Conservation (phyloP, 2,113 vertebrate genomes). For the Calonectris borealis region DNA sequence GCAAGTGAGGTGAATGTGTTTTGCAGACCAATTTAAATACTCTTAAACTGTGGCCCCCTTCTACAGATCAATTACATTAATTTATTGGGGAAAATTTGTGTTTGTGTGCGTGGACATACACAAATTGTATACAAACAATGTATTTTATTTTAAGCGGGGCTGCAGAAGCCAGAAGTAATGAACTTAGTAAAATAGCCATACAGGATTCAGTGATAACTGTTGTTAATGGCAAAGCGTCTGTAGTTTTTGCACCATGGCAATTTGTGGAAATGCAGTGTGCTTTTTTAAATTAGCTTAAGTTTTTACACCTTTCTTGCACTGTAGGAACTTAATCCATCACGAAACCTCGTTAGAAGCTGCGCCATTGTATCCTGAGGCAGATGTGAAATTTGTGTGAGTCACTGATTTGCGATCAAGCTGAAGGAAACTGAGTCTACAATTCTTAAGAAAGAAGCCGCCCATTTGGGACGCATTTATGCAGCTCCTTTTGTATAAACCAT, state of each 20-base stretch:
- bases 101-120: not conserved
- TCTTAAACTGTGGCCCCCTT: not conserved
- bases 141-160: not conserved
- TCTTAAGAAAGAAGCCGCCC: not conserved
- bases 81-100: not conserved
- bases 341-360: not conserved
- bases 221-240: not conserved
- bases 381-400: slow-evolving; percentile 45
- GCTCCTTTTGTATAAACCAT: slow-evolving; percentile 52
- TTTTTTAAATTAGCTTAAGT: not conserved
- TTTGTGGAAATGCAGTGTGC: not conserved
- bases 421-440: slow-evolving; percentile 44
- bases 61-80: not conserved
- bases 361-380: slow-evolving; percentile 28
- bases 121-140: not conserved
- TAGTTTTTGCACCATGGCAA: not conserved
- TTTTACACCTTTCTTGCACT: slow-evolving; percentile 26
- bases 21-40: not conserved
- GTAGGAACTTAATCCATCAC: not conserved
- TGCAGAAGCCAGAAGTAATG: not conserved
- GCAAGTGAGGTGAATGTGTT: not conserved
- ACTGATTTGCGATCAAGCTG: not conserved
- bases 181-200: not conserved
- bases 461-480: slow-evolving; percentile 38
- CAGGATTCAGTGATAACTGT: not conserved